A percentile compares a stretch with the other conserved stretches of the same genome.
Conservation (phyloP, 2,888 invertebrate genomes). For the Mythimna pallens region DNA sequence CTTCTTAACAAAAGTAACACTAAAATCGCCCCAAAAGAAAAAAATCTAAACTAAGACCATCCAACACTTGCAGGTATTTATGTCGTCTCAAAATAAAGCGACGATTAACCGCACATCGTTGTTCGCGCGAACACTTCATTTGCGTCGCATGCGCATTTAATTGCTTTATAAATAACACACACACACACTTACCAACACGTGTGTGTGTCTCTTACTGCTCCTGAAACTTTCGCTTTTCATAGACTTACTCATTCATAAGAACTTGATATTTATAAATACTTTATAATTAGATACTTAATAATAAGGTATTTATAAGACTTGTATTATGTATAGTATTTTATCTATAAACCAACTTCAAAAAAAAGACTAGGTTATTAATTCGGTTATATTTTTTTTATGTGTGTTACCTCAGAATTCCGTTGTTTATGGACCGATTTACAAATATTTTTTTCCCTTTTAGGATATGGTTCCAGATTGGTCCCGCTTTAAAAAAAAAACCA, state of each 20-base stretch:
- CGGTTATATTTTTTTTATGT: too few relatives aligned
- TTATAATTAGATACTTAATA: background rate
- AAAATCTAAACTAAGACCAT: conserved; percentile 22
- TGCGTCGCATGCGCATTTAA: conserved; percentile 67
- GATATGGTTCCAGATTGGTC: too few relatives aligned
- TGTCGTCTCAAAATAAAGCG: conserved; percentile 53
- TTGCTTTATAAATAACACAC: conserved; percentile 74
- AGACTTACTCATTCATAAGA: conserved; percentile 2
- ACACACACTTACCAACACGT: background rate
- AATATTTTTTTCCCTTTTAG: too few relatives aligned
- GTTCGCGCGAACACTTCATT: conserved; percentile 64
- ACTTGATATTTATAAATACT: background rate
- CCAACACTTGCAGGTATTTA: conserved; percentile 32
- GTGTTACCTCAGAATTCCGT: too few relatives aligned
- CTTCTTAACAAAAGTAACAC: background rate
- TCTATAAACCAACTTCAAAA: too few relatives aligned
- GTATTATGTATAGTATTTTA: too few relatives aligned
- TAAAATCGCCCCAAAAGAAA: conserved; percentile 15
- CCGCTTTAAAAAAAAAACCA: too few relatives aligned
- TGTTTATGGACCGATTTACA: too few relatives aligned
- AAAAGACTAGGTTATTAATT: too few relatives aligned
- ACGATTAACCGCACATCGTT: conserved; percentile 60
- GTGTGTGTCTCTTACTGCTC: background rate
- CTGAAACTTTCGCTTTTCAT: background rate
- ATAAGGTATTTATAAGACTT: too few relatives aligned